A percentile compares a stretch with the other conserved stretches of the same genome.
Conservation (phyloP, 2,888 invertebrate genomes). For the Cerceris rybyensis region DNA sequence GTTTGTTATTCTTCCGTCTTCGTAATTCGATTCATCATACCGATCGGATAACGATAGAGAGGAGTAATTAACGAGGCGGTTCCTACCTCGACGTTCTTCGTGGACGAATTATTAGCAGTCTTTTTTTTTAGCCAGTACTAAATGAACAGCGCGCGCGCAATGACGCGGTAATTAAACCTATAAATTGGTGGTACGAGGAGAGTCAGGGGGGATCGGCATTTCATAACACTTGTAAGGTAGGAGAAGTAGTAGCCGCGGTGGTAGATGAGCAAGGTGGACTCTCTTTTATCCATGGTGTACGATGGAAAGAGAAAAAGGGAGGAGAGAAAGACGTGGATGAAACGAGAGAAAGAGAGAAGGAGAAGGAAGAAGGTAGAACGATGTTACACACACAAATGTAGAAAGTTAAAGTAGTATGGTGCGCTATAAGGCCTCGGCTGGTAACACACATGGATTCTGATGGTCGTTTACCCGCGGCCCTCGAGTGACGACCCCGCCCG, state of each 20-base stretch:
- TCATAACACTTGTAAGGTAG: slow-evolving; percentile 68
- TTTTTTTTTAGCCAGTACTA: not conserved
- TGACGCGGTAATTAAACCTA: slow-evolving; percentile 61
- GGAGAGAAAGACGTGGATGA: slow-evolving; percentile 4
- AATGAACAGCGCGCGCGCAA: slow-evolving; percentile 37
- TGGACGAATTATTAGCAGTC: not conserved
- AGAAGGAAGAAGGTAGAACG: slow-evolving; percentile 41
- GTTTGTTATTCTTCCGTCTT: not conserved
- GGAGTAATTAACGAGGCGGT: not conserved
- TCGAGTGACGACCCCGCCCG: slow-evolving; percentile 81
- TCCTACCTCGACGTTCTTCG: not conserved
- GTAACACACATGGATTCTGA: slow-evolving; percentile 75
- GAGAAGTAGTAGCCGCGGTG: slow-evolving; percentile 43
- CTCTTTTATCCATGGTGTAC: slow-evolving; percentile 47
- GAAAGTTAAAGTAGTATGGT: slow-evolving; percentile 65
- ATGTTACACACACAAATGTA: slow-evolving; percentile 59
- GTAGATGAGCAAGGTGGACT: slow-evolving; percentile 39
- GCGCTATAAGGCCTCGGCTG: slow-evolving; percentile 66
- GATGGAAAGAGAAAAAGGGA: slow-evolving; percentile 12
- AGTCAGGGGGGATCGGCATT: slow-evolving; percentile 43
- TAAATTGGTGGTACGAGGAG: slow-evolving; percentile 60
- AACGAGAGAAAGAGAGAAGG: slow-evolving; percentile 17
- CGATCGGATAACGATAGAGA: not conserved
- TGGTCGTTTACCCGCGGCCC: slow-evolving; percentile 81
- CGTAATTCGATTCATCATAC: not conserved